phyloP scores from a whole-genome alignment of 64 coral and sea anemone genomes.

The Catalaphyllia jardinei region DNA sequence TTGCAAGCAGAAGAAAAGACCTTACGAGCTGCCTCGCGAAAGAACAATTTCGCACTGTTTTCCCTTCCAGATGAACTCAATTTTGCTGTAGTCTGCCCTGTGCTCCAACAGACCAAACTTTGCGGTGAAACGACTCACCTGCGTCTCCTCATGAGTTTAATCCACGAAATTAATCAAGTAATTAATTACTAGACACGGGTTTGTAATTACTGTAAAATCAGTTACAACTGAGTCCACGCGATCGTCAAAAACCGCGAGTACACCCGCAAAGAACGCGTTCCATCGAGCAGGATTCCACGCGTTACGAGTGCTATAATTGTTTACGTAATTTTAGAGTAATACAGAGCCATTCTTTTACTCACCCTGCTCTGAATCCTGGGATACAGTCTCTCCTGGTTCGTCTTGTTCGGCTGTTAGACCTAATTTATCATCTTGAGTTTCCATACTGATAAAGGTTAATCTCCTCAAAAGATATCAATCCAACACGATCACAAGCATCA shows the following conservation, averaged over 20 bases:
- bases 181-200: not conserved
- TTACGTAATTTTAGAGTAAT: not conserved
- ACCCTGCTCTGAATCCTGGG: constrained; percentile 1
- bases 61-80: no score
- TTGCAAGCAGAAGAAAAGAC: no score
- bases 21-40: no score
- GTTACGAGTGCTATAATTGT: not conserved
- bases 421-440: not conserved
- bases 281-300: not conserved
- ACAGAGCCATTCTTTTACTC: not conserved
- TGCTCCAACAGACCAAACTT: no score
- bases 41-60: no score
- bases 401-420: not conserved
- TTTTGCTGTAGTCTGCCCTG: no score
- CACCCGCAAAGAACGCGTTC: not conserved
- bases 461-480: no score
- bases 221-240: not conserved
- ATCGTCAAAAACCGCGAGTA: not conserved
- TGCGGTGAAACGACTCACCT: no score
- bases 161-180: not conserved
- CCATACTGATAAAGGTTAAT: not conserved
- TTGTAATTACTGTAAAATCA: not conserved
- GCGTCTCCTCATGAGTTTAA: no score
- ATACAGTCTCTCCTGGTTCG: not conserved
- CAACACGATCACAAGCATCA: not conserved